Base-by-base conservation (phyloP, 2,797 vertebrate genomes). In the Premnoplex brunnescens region DNA sequence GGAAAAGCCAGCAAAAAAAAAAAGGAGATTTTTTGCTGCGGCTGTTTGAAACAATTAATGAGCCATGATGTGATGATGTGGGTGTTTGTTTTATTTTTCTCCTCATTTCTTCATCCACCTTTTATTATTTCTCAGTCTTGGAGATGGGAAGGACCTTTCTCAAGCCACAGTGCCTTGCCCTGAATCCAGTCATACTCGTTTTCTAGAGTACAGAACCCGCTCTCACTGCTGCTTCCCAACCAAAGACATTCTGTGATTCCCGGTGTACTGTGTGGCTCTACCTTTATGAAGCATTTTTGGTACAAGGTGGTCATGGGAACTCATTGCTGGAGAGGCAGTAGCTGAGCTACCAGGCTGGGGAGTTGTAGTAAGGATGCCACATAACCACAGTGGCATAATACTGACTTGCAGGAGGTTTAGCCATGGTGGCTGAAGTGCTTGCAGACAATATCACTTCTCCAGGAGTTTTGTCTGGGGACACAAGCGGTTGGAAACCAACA, bases 11-110 rank as follows among this genome's bases (percentile, higher is more conserved):
- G 44, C 27, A 11, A 19, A 30, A 52, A 30, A 76, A 76, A 58
- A 63, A 26, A 12, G 19, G 21, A 86, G 51, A 72, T 58, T 87
- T 81, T 72, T 46, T 88, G 11, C 49, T 67, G 26, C 67, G 81
- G 63, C 59, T 73, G 16, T 85, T 93, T 73, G 44, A 90, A 91
- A 56, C 55, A 89, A 51, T 75, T 62, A 86, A 44, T 75, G 22
- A 88, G 39, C 68, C 37, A 24, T 17, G 1, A 37, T 81, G 54
- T 59, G 48, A 44, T 56, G 13, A 11, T 52, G 19, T 62, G 66
- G 37, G 52, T 69, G 44, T 60, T 86, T 39, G 12, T 73, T 93
- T 81, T 26, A 30, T 51, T 89, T 74, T 27, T 1, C 15, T 12
- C 12, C n/a, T 82, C 9, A 21, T 68, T 92, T 84, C 41, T 41